A percentile compares a stretch with the other conserved stretches of the same genome.
Conservation (phyloP, 1,140 invertebrate genomes). For the silkworm (Bombyx mori) region DNA sequence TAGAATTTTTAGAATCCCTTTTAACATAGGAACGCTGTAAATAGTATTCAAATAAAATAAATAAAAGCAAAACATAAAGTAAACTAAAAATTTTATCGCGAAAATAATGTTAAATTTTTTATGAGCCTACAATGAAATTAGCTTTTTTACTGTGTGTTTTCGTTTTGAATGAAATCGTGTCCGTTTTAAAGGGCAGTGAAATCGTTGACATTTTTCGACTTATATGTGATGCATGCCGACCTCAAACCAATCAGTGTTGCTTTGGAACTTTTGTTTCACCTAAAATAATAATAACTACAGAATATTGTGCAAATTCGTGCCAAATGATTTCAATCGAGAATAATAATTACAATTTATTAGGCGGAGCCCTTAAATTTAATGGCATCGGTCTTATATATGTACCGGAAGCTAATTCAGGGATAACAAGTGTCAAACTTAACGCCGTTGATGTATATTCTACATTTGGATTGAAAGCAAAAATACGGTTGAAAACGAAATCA, state of each 20-base stretch:
- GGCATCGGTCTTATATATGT: conserved; percentile 13
- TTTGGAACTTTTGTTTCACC: conserved; percentile 26
- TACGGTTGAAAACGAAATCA: conserved; percentile 12
- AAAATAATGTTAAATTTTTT: too few species aligned
- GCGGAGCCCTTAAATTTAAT: conserved; percentile 1
- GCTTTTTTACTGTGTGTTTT: too few species aligned
- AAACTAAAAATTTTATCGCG: too few species aligned
- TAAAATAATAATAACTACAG: conserved; percentile 30
- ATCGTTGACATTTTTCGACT: conserved; percentile 11
- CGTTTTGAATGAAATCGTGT: background rate
- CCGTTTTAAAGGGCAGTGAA: background rate
- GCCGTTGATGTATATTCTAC: conserved; percentile 13
- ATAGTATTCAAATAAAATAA: too few species aligned
- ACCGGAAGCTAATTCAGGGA: background rate
- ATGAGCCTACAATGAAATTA: too few species aligned
- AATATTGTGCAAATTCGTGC: conserved; percentile 29
- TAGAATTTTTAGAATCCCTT: too few species aligned
- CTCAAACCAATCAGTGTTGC: conserved; percentile 17
- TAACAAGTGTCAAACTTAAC: conserved; percentile 10
- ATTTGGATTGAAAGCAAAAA: conserved; percentile 15
- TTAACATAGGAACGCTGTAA: too few species aligned
- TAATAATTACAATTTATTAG: conserved; percentile 3
- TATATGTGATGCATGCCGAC: conserved; percentile 12
- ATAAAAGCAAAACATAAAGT: too few species aligned
- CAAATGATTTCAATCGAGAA: conserved; percentile 14